phyloP scores from a whole-genome alignment of 2,888 invertebrate species.

The Elysia crispata region DNA sequence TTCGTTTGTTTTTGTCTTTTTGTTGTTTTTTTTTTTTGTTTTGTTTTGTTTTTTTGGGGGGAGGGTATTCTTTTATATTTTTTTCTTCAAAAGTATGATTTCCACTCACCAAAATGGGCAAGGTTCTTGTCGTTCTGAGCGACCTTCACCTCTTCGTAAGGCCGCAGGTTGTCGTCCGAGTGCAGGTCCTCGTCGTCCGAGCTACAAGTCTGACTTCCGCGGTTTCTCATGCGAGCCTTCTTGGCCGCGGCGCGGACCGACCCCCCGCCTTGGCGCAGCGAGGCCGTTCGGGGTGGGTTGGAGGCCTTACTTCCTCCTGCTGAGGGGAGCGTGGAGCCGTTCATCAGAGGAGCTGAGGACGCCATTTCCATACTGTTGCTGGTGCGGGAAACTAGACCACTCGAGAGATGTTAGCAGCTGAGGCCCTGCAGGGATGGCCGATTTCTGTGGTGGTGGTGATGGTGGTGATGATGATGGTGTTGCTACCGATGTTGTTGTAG shows the following conservation, averaged over 20 bases:
- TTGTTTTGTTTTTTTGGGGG: too few relatives aligned
- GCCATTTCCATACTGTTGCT: constrained; percentile 12
- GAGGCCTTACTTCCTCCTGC: not conserved
- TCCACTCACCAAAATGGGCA: constrained; percentile 68
- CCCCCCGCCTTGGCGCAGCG: constrained; percentile 32
- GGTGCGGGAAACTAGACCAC: not conserved
- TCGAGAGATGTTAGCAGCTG: not conserved
- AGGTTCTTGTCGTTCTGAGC: constrained; percentile 72
- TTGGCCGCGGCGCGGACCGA: constrained; percentile 53
- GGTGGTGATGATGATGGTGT: not conserved
- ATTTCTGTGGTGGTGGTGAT: not conserved
- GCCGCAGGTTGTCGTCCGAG: constrained; percentile 72
- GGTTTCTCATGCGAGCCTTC: constrained; percentile 57
- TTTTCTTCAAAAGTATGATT: too few relatives aligned
- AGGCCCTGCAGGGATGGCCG: not conserved
- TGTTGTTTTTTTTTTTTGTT: too few relatives aligned
- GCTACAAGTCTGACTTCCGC: constrained; percentile 65
- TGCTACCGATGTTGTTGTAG: not conserved
- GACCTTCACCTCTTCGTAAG: constrained; percentile 73
- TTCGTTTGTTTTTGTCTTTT: too few relatives aligned
- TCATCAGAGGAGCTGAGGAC: constrained; percentile 28
- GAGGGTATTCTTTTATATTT: too few relatives aligned
- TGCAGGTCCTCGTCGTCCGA: constrained; percentile 71
- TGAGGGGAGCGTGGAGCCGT: not conserved
- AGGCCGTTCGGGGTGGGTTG: not conserved